Evolutionary conservation across 2,113 vertebrate genomes (phyloP).

Genomic region (Lamprologus speciosus): DNA sequence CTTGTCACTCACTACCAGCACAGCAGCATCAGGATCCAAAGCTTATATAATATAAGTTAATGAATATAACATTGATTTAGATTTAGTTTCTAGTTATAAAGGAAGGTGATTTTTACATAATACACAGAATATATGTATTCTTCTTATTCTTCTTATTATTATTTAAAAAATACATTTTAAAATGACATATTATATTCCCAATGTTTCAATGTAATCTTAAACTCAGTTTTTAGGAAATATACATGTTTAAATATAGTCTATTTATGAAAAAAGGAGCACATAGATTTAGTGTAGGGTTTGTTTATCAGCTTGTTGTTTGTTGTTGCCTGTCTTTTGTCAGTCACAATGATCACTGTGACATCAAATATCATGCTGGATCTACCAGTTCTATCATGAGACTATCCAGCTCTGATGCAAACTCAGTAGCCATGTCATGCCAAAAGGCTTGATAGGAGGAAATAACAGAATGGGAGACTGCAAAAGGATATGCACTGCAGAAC

Average conservation of each 20-base stretch:
- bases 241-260: neutral
- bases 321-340: neutral
- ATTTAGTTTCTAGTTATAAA: neutral
- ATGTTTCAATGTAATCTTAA: neutral
- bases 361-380: neutral
- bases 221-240: neutral
- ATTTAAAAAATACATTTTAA: neutral
- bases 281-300: neutral
- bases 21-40: neutral
- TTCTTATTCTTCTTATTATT: too few species aligned
- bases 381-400: neutral
- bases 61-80: neutral
- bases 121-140: neutral
- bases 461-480: neutral
- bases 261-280: neutral
- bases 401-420: neutral
- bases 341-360: neutral
- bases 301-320: neutral
- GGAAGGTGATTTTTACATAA: neutral
- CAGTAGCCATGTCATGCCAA: neutral
- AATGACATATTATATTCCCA: neutral
- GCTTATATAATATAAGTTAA: neutral
- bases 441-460: neutral
- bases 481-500: neutral
- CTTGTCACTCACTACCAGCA: neutral